Conservation (phyloP, 2,113 vertebrate species). For the Dicentrarchus labrax region DNA sequence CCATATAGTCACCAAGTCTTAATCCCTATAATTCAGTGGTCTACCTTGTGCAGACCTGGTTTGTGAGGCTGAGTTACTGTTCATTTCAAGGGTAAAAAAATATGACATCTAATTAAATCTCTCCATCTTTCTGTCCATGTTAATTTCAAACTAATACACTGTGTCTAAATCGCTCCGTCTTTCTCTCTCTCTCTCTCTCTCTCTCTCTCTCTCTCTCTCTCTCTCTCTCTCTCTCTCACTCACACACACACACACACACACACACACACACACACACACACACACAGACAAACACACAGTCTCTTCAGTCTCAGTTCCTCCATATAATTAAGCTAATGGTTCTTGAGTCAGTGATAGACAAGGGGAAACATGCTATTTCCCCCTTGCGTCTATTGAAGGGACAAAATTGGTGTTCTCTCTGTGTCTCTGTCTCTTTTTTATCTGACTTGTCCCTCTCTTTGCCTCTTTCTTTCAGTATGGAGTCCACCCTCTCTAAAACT, state of each 20-base stretch:
- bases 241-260: too few relatives aligned
- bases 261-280: constrained; percentile 11
- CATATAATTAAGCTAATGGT: constrained; percentile 79
- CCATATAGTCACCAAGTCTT: background rate
- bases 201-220: background rate
- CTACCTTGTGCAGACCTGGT: background rate
- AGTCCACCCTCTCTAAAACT: constrained; percentile 33
- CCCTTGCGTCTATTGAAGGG: constrained; percentile 48
- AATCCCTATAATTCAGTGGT: background rate
- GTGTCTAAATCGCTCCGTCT: constrained; percentile 2
- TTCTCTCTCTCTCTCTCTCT: background rate
- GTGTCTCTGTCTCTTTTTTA: constrained; percentile 43
- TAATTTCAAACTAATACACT: constrained; percentile 42
- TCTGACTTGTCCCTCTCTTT: constrained; percentile 35
- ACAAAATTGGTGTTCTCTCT: constrained; percentile 61
- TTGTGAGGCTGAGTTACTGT: constrained; percentile 7
- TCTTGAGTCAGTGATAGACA: constrained; percentile 79
- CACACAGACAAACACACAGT: constrained; percentile 28
- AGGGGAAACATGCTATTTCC: constrained; percentile 76
- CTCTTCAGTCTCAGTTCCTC: constrained; percentile 54
- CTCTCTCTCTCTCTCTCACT: too few relatives aligned
- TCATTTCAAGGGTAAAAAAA: background rate
- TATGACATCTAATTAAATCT: constrained; percentile 33
- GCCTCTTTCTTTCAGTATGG: constrained; percentile 19
- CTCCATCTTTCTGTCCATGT: constrained; percentile 40